Base-by-base conservation (phyloP, 2,888 invertebrate species). In the Helleia helle region DNA sequence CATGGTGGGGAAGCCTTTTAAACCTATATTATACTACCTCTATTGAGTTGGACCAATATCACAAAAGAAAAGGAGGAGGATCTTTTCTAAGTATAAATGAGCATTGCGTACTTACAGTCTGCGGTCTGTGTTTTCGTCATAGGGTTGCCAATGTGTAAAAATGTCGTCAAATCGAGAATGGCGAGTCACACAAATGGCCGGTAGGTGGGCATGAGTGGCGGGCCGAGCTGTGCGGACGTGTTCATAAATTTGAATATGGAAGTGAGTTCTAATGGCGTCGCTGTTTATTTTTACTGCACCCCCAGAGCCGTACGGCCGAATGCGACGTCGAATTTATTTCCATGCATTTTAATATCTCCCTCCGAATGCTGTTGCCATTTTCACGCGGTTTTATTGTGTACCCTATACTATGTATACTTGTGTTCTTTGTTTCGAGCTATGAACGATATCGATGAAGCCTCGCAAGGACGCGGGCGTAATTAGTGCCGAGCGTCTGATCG, bases 271-370 rank as follows among this genome's bases (percentile, higher is more conserved):
- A 83, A 86, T 86, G 79, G 80, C 79, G 75, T 71, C 76, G 73
- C 80, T 86, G 87, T 87, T 87, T 87, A 86, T 86, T 86, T 86
- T 85, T 79, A 83, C 79, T 81, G 83, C 80, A 84, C 80, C 84
- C 84, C 83, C 79, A 71, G 71, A 79, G 72, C 74, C 65, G 74
- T 67, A 74, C 71, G 81, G 70, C 75, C 85, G 86, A 87, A 86
- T 87, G 86, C 86, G 86, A 84, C 83, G 85, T 85, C 83, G 83
- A 86, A 86, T 81, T 83, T 84, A 84, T 84, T 83, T 79, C 80
- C 83, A 84, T 83, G 83, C 83, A 84, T 84, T 84, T 84, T 84
- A 84, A 84, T 84, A 84, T 84, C 84, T 76, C 81, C 83, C 83
- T 76, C 75, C 76, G 81, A 83, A 80, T 75, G 79, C 80, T 81